Conservation (phyloP, 2,113 vertebrate genomes). For the Cololabis saira region DNA sequence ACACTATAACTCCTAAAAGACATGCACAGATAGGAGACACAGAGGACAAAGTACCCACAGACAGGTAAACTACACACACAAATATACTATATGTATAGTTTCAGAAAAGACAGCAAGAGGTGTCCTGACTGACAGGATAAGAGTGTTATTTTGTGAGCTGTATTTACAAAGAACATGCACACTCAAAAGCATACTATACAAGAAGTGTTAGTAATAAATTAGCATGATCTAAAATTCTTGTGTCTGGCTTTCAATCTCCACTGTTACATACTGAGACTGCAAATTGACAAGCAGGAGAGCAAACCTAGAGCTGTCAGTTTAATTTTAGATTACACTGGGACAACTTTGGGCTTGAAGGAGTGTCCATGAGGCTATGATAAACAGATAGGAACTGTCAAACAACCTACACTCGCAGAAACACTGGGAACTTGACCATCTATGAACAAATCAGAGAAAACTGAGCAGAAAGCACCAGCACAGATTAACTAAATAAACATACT, state of each 20-base stretch:
- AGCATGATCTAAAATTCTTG: not conserved
- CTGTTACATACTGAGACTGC: conserved; percentile 21
- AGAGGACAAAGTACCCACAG: conserved; percentile 58
- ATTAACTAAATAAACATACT: conserved; percentile 20
- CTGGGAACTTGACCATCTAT: conserved; percentile 49
- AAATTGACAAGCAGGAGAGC: not conserved
- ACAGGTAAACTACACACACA: conserved; percentile 57
- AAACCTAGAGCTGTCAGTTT: no score
- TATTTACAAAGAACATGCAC: conserved; percentile 1
- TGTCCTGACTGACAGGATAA: not conserved
- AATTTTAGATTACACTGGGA: no score
- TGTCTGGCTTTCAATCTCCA: not conserved
- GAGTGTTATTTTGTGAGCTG: not conserved
- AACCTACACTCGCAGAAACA: conserved; percentile 25
- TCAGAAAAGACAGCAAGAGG: conserved; percentile 40
- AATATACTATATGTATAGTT: not conserved
- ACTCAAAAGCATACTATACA: no score
- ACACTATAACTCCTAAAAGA: conserved; percentile 77
- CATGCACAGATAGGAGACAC: conserved; percentile 51
- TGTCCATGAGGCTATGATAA: conserved; percentile 2
- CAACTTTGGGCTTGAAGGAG: no score
- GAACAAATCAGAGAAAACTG: conserved; percentile 28
- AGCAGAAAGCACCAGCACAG: conserved; percentile 11
- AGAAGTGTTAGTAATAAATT: not conserved
- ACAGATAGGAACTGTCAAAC: conserved; percentile 42